Evolutionary conservation across 2,888 invertebrate species (phyloP), one percentile per base, ranked within the genome.

Genomic region (Ophion costatus): DNA sequence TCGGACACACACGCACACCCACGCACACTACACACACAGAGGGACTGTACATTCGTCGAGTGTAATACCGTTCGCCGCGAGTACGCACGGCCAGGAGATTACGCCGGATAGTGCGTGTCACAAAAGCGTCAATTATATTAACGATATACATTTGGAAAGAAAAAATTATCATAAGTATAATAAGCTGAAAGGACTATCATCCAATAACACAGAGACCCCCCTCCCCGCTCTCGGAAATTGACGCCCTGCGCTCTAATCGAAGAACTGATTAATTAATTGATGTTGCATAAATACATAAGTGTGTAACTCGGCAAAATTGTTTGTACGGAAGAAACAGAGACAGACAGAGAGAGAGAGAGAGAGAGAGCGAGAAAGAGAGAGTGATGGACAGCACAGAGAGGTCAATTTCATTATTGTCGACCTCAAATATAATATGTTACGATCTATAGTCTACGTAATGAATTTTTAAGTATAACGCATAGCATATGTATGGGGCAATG

Each of bases 91-190:
- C 71, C 71, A 22, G 80, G 59, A 76, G 64, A 69, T 63, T 59
- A 85, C 73, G 85, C 82, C 80, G 73, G 64, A 77, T 80, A 79
- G 83, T 82, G 79, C 82, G 82, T 51, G 51, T 84, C 84, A 82
- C 77, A 87, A 77, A 77, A 84, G 78, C 78, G 88, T 87, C 88
- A 87, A 88, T 88, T 88, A 88, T 82, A 82, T 82, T 80, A 82
- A 85, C 80, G 77, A 83, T 85, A 84, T 83, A 79, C 70, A 79
- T 77, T 73, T 81, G 66, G 73, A 80, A 79, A 73, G 45, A 77
- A 79, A 73, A 33, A 77, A 80, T 74, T 45, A 74, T 24, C 61
- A 66, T 45, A 75, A 51, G 17, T 63, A 38, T 24, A 29, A 63
- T 38, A 33, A 64, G 81, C 76, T 51, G 20, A 24, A 69, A 51